Percentiles rank a stretch among this genome's conserved stretches.
phyloP scores from a whole-genome alignment of 2,888 invertebrate species.

The Eueremaeus valkanovi region DNA sequence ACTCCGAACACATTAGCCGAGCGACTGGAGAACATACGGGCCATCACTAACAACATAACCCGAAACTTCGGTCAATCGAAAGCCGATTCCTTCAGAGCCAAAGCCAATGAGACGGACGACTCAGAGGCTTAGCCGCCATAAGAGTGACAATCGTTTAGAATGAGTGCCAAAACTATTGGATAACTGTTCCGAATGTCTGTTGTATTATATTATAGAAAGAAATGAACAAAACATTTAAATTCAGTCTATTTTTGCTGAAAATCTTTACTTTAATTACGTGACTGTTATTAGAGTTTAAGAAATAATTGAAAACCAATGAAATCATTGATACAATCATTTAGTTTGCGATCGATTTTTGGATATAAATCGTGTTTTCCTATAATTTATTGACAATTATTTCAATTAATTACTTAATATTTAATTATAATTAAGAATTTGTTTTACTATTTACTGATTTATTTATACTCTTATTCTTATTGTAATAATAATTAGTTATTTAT shows the following conservation, averaged over 20 bases:
- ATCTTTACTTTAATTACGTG: background rate
- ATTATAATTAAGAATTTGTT: background rate
- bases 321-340: background rate
- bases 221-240: background rate
- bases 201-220: no score
- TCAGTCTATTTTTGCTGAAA: background rate
- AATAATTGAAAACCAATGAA: background rate
- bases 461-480: background rate
- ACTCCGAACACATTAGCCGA: conserved; percentile 33
- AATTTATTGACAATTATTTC: no score
- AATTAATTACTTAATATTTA: background rate
- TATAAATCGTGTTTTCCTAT: no score
- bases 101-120: background rate
- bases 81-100: background rate
- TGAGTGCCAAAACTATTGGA: background rate
- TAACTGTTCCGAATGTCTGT: background rate
- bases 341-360: background rate
- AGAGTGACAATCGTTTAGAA: no score
- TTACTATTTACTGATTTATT: background rate
- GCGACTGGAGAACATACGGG: conserved; percentile 64
- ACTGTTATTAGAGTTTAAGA: no score
- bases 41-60: conserved; percentile 71
- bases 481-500: no score
- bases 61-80: conserved; percentile 62
- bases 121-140: conserved; percentile 14